These are phyloP conservation scores for Drosophila kohkoa DNA, from an alignment of 1,140 invertebrate species.

Conservation along the genomic window DNA sequence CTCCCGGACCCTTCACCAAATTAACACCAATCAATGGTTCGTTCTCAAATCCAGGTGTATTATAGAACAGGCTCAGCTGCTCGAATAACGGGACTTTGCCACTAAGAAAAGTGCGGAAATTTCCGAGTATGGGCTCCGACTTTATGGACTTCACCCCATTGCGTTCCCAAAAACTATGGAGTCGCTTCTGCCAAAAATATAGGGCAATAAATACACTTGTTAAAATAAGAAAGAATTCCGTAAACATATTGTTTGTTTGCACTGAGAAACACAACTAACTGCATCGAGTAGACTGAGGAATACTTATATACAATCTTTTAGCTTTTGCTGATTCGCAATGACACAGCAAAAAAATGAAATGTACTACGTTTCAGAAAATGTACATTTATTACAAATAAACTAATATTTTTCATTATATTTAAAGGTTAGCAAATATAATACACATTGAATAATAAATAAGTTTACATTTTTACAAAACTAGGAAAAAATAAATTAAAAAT, in stretches of 20 bases:
- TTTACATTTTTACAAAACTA: no score
- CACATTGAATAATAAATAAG: no score
- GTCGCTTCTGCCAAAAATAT: slow-evolving; percentile 51
- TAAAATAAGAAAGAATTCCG: slow-evolving; percentile 43
- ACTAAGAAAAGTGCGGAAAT: slow-evolving; percentile 50
- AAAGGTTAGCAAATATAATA: no score
- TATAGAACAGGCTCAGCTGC: slow-evolving; percentile 47
- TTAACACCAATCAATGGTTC: slow-evolving; percentile 80
- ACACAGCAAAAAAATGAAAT: no score
- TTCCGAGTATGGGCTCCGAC: slow-evolving; percentile 75
- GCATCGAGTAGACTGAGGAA: neutral
- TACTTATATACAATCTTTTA: neutral
- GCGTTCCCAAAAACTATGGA: slow-evolving; percentile 78
- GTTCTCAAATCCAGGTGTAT: slow-evolving; percentile 50
- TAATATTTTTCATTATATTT: no score
- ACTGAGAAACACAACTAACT: slow-evolving; percentile 2
- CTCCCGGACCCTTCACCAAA: slow-evolving; percentile 77
- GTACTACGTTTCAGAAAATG: no score
- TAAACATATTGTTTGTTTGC: slow-evolving; percentile 35
- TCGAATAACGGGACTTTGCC: slow-evolving; percentile 27
- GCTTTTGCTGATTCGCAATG: no score
- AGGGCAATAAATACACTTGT: slow-evolving; percentile 35
- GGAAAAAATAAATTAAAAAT: no score
- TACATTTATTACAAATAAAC: no score
- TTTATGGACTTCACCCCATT: slow-evolving; percentile 80